phyloP scores from a whole-genome alignment of 2,113 vertebrate genomes.

The Pithys albifrons region DNA sequence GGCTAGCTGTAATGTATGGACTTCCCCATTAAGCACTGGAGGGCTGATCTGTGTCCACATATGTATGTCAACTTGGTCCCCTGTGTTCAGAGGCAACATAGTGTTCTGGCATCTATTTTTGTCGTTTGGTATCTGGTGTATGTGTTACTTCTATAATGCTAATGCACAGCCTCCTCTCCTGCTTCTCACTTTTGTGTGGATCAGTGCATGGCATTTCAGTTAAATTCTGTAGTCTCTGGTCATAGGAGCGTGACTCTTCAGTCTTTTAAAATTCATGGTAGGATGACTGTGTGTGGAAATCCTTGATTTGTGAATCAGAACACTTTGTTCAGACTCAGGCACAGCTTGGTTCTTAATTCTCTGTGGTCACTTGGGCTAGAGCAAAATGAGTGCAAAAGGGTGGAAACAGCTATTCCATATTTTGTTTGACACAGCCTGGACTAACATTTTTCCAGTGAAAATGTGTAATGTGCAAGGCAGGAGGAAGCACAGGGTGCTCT shows the following conservation, averaged over 20 bases:
- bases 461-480: neutral
- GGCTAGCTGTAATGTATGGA: neutral
- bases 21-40: neutral
- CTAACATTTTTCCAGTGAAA: neutral
- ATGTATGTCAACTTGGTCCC: neutral
- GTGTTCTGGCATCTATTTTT: neutral
- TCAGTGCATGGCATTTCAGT: neutral
- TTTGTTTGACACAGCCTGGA: neutral
- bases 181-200: neutral
- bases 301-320: neutral
- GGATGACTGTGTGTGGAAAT: neutral
- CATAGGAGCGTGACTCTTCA: neutral
- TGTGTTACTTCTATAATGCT: neutral
- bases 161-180: neutral
- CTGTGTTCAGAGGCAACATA: neutral
- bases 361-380: neutral
- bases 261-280: neutral
- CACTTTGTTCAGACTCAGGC: neutral
- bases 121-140: fast-evolving
- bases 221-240: neutral
- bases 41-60: neutral
- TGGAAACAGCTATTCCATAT: neutral
- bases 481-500: neutral
- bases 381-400: neutral
- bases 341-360: neutral